Evolutionary conservation across 2,888 invertebrate species (phyloP).

Genomic region (Junonia oenone): DNA sequence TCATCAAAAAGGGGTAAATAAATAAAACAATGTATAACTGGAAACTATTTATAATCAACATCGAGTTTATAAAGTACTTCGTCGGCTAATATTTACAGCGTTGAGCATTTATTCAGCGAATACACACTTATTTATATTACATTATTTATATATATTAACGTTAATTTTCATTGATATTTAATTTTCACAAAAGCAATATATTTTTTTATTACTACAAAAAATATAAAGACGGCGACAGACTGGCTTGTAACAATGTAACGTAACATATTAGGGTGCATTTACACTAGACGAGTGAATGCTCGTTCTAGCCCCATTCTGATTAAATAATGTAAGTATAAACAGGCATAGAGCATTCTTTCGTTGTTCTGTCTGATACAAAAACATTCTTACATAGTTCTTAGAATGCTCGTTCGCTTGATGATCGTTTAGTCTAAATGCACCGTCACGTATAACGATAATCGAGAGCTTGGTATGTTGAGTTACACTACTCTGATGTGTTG

Average conservation of each 20-base stretch:
- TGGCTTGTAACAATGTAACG: neutral
- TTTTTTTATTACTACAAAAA: neutral
- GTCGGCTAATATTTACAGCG: conserved; percentile 64
- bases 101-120: conserved; percentile 53
- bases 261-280: too few relatives aligned
- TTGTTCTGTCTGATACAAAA: too few relatives aligned
- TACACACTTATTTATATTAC: conserved; percentile 19
- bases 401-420: too few relatives aligned
- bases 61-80: conserved; percentile 55
- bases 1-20: conserved; percentile 15
- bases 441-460: too few relatives aligned
- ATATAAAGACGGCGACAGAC: neutral
- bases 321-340: too few relatives aligned
- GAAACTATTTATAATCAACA: conserved; percentile 76
- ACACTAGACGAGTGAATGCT: too few relatives aligned
- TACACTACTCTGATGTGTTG: too few relatives aligned
- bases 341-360: too few relatives aligned
- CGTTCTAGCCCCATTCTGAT: too few relatives aligned
- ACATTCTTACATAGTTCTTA: too few relatives aligned
- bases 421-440: too few relatives aligned
- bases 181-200: neutral
- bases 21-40: conserved; percentile 65
- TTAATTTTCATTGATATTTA: neutral
- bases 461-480: too few relatives aligned
- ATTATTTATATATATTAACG: conserved; percentile 2